Conservation (phyloP, 2,797 vertebrate genomes). For the Pipistrellus pipistrellus region DNA sequence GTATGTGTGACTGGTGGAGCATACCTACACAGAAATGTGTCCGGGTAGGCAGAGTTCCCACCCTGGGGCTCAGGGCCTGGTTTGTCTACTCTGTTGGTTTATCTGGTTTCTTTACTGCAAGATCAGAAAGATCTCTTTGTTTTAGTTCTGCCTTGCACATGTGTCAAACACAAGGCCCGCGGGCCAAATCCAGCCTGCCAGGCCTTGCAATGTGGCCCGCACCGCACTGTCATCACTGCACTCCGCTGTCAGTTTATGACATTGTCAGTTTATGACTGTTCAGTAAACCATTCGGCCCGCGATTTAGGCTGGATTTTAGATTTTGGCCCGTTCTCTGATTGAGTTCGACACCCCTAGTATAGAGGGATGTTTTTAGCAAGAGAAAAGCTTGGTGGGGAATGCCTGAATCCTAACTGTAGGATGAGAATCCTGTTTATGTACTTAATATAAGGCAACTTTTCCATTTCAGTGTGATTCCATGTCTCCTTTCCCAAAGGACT, state of each 20-base stretch:
- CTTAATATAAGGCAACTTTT: constrained; percentile 24
- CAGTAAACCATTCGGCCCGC: too few relatives aligned
- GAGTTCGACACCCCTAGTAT: too few relatives aligned
- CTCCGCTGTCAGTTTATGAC: too few relatives aligned
- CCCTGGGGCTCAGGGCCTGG: background rate
- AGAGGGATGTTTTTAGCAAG: background rate
- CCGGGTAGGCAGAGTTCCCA: background rate
- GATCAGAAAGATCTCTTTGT: background rate
- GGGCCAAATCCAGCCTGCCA: too few relatives aligned
- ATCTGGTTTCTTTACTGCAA: background rate
- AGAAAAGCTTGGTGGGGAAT: background rate
- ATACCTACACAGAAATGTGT: background rate
- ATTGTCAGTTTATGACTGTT: too few relatives aligned
- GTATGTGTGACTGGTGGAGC: background rate
- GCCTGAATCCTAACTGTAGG: background rate
- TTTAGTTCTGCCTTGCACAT: background rate
- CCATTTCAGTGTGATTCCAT: background rate
- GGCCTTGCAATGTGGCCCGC: too few relatives aligned
- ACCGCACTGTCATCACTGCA: too few relatives aligned
- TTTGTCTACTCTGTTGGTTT: background rate
- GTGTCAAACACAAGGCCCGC: too few relatives aligned
- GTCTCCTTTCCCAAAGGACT: background rate
- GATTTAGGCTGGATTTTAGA: too few relatives aligned
- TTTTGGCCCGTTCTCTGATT: too few relatives aligned
- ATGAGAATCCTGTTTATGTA: background rate